A percentile compares a stretch with the other conserved stretches of the same genome.
Evolutionary conservation across 2,797 vertebrate species (phyloP).

Genomic region (Gymnothorax javanicus): DNA sequence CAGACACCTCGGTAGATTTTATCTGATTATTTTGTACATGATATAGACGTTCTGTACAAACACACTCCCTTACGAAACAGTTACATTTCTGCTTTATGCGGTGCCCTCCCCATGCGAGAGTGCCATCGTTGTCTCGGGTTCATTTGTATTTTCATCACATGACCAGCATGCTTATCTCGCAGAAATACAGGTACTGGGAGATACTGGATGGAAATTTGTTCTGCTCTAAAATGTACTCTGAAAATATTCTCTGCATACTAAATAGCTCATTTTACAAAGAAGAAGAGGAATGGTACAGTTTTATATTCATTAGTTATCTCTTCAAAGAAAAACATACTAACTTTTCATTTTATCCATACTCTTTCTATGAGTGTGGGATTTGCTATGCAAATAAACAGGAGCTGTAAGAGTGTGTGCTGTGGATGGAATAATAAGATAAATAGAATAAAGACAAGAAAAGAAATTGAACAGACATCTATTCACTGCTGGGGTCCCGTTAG

Average conservation of each 20-base stretch:
- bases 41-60: constrained; percentile 54
- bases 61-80: constrained; percentile 16
- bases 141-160: neutral
- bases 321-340: too few species aligned
- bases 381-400: neutral
- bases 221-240: too few species aligned
- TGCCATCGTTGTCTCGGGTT: neutral
- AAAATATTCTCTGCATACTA: too few species aligned
- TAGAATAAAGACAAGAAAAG: neutral
- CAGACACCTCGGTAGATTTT: constrained; percentile 51
- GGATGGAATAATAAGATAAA: neutral
- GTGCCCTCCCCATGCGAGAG: neutral
- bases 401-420: neutral
- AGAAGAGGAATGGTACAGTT: too few species aligned
- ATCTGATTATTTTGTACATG: constrained; percentile 46
- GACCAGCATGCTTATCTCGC: neutral
- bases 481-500: neutral
- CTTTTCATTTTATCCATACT: too few species aligned
- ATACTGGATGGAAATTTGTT: too few species aligned
- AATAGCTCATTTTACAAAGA: too few species aligned
- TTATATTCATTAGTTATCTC: too few species aligned
- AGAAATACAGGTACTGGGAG: too few species aligned
- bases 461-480: neutral
- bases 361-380: too few species aligned
- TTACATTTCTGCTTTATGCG: neutral